Evolutionary conservation across 2,888 invertebrate species (phyloP), one percentile per base, ranked within the genome.

Genomic region (Nephrotoma appendiculata): DNA sequence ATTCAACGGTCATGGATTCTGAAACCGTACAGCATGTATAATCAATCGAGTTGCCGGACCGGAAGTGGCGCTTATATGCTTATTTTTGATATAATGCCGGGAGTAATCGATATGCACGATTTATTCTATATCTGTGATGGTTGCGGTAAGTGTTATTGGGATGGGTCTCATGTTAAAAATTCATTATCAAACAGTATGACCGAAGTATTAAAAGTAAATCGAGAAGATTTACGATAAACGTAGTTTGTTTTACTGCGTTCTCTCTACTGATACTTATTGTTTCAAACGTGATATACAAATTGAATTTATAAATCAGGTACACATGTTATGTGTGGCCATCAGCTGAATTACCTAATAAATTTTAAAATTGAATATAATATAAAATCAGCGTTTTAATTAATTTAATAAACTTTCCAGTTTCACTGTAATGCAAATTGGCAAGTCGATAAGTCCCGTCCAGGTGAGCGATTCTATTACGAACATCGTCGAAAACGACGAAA

Each of bases 31-130:
- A 43, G 41, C 15, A 42, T 85, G 84, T 86, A 85, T 44, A 57
- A 45, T 85, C 45, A 84, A 84, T 42, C 84, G 1, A 84, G n/a
- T 2, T 84, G 41, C 6, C 41, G 86, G 44, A 88, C 88, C 19
- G 42, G 87, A 7, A 86, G 87, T 11, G 87, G 88, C 2, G 85
- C 86, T 31, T 71, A 41, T 44, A 88, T 88, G 31, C 88, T 88
- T 86, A 41, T 88, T 6, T 87, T 90, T 15, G 91, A 91, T 43
- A 91, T 91, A 88, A 91, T 92, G 2, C 91, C 91, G 86, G 91
- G 91, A 15, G 89, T 90, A 45, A 89, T 89, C 11, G 89, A 88
- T 86, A 87, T 86, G n/a, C 52, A 87, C 44, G 31, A 87, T 19
- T 83, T 86, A 71, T 88, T 88, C 87, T 88, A 87, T 86, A 89